A percentile compares a stretch with the other conserved stretches of the same genome.
These are phyloP conservation scores for Uropetala carovei DNA, from an alignment of 2,888 invertebrate species.

Conservation along the genomic window DNA sequence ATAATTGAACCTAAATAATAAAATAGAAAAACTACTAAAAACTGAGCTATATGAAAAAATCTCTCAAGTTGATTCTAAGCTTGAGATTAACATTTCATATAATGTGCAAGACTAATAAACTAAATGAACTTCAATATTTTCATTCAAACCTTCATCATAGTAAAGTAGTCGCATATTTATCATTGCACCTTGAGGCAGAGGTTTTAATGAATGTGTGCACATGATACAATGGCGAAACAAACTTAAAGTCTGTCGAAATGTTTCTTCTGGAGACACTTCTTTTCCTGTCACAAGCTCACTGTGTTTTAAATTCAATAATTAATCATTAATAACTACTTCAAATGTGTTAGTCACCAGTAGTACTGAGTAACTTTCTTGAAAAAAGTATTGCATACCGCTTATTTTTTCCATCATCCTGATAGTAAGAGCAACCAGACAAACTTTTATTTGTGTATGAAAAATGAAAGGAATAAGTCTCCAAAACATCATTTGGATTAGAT, in stretches of 20 bases:
- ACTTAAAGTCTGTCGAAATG: slow-evolving; percentile 46
- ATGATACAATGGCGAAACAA: slow-evolving; percentile 52
- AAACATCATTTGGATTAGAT: slow-evolving; percentile 33
- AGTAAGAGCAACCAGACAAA: slow-evolving; percentile 43
- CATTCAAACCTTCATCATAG: slow-evolving; percentile 29
- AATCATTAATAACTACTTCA: background rate
- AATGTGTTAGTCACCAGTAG: background rate
- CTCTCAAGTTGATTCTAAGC: too few relatives aligned
- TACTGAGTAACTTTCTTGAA: background rate
- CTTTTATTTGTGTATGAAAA: slow-evolving; percentile 40
- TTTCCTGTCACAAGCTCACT: slow-evolving; percentile 17
- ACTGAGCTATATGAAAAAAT: too few relatives aligned
- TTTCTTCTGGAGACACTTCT: slow-evolving; percentile 28
- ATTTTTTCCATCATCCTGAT: slow-evolving; percentile 44
- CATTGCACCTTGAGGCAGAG: slow-evolving; percentile 22
- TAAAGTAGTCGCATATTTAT: slow-evolving; percentile 57
- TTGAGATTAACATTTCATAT: too few relatives aligned
- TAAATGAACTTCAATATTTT: background rate
- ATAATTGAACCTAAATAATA: too few relatives aligned
- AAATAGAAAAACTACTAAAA: too few relatives aligned
- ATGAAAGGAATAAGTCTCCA: slow-evolving; percentile 52
- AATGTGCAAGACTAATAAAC: too few relatives aligned
- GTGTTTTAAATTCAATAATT: background rate
- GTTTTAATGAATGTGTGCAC: slow-evolving; percentile 45
- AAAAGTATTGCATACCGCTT: background rate